Conservation (phyloP, 2,797 vertebrate genomes). For the Phylloscopus collybita region DNA sequence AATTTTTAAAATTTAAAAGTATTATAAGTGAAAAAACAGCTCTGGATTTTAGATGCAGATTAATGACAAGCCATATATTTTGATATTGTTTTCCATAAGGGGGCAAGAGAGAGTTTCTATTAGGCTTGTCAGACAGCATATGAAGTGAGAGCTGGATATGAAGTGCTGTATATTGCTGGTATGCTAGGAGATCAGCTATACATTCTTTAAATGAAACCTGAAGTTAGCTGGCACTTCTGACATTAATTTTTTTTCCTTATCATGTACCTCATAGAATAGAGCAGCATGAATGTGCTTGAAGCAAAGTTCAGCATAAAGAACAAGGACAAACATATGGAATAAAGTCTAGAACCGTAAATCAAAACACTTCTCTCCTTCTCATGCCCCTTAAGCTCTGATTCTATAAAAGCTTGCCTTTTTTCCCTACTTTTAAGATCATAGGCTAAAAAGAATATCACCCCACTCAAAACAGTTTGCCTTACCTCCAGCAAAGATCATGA, state of each 20-base stretch:
- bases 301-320: background rate
- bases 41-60: background rate
- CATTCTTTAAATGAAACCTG: background rate
- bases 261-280: background rate
- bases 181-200: background rate
- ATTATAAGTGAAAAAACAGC: background rate
- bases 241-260: background rate
- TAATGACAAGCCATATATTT: background rate
- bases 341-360: background rate
- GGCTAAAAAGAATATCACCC: background rate
- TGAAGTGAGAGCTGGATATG: background rate
- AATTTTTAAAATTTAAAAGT: background rate
- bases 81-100: background rate
- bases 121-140: background rate
- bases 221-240: background rate
- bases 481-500: background rate
- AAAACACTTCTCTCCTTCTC: background rate
- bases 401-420: background rate
- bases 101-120: background rate
- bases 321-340: background rate
- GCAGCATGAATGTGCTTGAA: background rate
- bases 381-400: background rate
- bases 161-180: background rate
- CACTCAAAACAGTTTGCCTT: background rate
- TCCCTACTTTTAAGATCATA: background rate